These are phyloP conservation scores for Orbicella faveolata DNA, from an alignment of 64 coral and sea anemone species.

Conservation along the genomic window DNA sequence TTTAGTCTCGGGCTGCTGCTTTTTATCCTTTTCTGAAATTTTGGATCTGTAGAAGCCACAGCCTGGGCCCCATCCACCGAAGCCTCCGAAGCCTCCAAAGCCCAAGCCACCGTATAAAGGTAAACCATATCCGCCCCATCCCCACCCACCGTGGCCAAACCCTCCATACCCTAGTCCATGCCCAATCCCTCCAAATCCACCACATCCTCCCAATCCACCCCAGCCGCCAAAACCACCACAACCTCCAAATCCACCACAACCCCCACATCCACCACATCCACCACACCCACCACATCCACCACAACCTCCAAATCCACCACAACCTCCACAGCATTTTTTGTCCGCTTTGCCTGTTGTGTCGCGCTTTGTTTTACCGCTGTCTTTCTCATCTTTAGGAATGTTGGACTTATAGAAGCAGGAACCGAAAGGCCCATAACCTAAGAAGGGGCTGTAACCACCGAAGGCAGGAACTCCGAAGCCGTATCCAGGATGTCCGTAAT, in stretches of 20 bases:
- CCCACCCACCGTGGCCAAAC: constrained; percentile 7
- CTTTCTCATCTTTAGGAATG: constrained; percentile 54
- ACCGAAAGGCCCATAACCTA: constrained; percentile 56
- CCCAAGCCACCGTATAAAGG: constrained; percentile 45
- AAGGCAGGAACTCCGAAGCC: constrained; percentile 55
- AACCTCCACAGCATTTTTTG: constrained; percentile 53
- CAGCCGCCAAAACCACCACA: constrained; percentile 21
- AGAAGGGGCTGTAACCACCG: constrained; percentile 40
- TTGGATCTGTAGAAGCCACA: constrained; percentile 84
- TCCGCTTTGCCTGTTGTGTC: constrained; percentile 44
- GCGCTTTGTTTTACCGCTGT: background rate
- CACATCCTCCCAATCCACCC: constrained; percentile 6
- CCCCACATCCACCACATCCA: constrained; percentile 22
- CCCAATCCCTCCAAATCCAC: background rate
- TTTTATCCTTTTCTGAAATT: constrained; percentile 39
- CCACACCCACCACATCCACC: constrained; percentile 21
- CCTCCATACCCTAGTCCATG: constrained; percentile 29
- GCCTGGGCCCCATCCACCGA: constrained; percentile 40
- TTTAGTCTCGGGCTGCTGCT: constrained; percentile 9
- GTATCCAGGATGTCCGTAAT: constrained; percentile 69
- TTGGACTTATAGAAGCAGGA: constrained; percentile 72
- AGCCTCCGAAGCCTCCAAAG: constrained; percentile 31
- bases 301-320: constrained; percentile 48
- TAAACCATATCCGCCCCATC: constrained; percentile 42
- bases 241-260: constrained; percentile 24